Conservation (phyloP, 1,140 invertebrate genomes). For the Caenorhabditis latens region DNA sequence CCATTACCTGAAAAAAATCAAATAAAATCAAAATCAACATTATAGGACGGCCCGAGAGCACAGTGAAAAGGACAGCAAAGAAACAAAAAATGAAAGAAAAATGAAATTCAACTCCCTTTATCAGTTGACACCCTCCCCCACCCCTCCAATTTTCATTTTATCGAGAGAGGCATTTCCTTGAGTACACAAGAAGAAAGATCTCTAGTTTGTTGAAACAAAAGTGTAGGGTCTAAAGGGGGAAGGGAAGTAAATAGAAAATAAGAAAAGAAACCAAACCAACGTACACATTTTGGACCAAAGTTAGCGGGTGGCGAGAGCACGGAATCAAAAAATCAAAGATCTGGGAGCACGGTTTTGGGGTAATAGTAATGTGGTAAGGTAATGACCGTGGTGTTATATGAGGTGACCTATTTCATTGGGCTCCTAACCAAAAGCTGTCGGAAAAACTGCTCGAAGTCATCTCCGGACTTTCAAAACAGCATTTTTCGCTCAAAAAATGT, state of each 20-base stretch:
- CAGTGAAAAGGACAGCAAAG: neutral
- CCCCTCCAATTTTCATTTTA: neutral
- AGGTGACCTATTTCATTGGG: too few relatives aligned
- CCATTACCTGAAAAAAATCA: conserved; percentile 46
- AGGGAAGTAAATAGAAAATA: neutral
- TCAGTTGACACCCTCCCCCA: conserved; percentile 3
- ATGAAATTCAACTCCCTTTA: neutral
- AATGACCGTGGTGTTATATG: too few relatives aligned
- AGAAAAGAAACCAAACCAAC: neutral
- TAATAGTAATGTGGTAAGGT: too few relatives aligned
- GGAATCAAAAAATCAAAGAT: conserved; percentile 39
- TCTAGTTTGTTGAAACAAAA: conserved; percentile 51
- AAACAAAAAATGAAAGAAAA: neutral
- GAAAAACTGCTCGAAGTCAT: too few relatives aligned
- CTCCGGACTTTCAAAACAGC: too few relatives aligned
- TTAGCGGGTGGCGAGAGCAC: neutral
- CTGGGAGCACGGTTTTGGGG: neutral
- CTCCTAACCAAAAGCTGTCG: too few relatives aligned
- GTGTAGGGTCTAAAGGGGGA: neutral
- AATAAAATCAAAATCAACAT: too few relatives aligned
- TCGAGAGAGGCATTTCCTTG: neutral
- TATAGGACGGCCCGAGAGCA: too few relatives aligned
- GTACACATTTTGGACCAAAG: neutral
- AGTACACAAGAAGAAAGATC: conserved; percentile 1
- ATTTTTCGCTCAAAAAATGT: too few relatives aligned